Percentiles rank a stretch among this genome's conserved stretches.
Conservation (phyloP, 2,888 invertebrate genomes). For the Pherbina coryleti region DNA sequence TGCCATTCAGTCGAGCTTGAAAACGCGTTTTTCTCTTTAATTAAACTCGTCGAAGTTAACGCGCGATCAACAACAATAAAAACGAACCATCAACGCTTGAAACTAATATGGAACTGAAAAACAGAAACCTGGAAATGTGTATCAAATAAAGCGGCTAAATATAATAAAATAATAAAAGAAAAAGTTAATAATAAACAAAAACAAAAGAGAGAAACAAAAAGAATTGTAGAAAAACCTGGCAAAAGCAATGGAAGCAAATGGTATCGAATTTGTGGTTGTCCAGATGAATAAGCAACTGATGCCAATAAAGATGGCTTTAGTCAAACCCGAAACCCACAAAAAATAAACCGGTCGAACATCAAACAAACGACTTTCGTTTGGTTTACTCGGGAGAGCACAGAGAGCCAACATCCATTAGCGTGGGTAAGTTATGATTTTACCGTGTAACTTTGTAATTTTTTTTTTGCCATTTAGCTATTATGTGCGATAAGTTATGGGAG, state of each 20-base stretch:
- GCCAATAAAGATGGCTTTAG: slow-evolving; percentile 27
- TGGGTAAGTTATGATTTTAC: background rate
- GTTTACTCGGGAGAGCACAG: background rate
- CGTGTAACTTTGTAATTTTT: background rate
- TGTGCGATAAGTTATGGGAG: slow-evolving; percentile 10
- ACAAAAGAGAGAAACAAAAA: slow-evolving; percentile 30
- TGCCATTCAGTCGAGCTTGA: background rate
- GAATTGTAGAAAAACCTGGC: slow-evolving; percentile 40
- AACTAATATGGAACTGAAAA: slow-evolving; percentile 59
- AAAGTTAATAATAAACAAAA: slow-evolving; percentile 15
- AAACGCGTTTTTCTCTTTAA: slow-evolving; percentile 24
- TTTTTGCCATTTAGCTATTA: background rate
- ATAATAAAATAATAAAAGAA: slow-evolving; percentile 14
- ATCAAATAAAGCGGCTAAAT: background rate
- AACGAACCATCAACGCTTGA: slow-evolving; percentile 41
- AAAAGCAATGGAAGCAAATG: slow-evolving; percentile 21
- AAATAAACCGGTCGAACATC: slow-evolving; percentile 23
- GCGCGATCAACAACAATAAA: background rate
- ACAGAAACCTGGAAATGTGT: slow-evolving; percentile 58
- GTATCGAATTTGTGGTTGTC: slow-evolving; percentile 16
- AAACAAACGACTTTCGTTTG: slow-evolving; percentile 10
- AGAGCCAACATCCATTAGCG: background rate
- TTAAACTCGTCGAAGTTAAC: slow-evolving; percentile 5
- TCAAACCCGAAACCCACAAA: slow-evolving; percentile 8
- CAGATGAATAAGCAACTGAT: background rate